These are phyloP conservation scores for Chelon labrosus DNA, from an alignment of 2,797 vertebrate genomes.

Conservation along the genomic window DNA sequence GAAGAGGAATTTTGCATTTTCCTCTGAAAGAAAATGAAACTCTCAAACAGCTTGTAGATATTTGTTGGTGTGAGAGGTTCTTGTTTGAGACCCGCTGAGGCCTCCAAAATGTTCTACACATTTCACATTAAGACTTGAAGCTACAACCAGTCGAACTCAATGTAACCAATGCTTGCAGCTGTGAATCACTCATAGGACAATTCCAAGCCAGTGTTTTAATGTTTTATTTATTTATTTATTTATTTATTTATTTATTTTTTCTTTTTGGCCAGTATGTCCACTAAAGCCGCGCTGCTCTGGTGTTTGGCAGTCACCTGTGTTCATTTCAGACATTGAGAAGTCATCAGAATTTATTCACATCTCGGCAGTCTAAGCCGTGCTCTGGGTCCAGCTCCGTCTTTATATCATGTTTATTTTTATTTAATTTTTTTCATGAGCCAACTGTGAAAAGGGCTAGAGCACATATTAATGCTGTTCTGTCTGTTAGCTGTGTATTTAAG, in stretches of 20 bases:
- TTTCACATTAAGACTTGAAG: background rate
- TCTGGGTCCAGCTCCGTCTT: conserved; percentile 26
- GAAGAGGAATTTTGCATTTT: no score
- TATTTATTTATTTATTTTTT: no score
- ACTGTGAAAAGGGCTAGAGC: conserved; percentile 85
- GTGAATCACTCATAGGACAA: background rate
- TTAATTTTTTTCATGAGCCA: conserved; percentile 56
- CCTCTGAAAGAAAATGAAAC: no score
- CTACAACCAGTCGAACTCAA: background rate
- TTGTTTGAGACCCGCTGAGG: conserved; percentile 15
- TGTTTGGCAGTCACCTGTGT: background rate
- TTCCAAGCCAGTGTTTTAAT: conserved; percentile 21
- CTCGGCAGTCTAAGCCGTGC: conserved; percentile 14
- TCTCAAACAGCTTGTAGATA: no score
- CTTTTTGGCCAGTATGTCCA: background rate
- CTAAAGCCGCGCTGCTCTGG: conserved; percentile 1
- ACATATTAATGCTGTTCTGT: conserved; percentile 68
- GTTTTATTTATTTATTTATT: background rate
- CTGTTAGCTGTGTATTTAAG: conserved; percentile 57
- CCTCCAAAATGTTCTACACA: background rate
- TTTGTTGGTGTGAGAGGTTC: background rate
- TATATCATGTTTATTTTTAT: conserved; percentile 26
- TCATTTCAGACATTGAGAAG: conserved; percentile 31
- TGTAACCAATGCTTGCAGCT: conserved; percentile 10
- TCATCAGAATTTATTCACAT: conserved; percentile 4